Percentiles rank a stretch among this genome's conserved stretches.
phyloP scores from a whole-genome alignment of 2,797 vertebrate genomes.

The Ispidina picta region DNA sequence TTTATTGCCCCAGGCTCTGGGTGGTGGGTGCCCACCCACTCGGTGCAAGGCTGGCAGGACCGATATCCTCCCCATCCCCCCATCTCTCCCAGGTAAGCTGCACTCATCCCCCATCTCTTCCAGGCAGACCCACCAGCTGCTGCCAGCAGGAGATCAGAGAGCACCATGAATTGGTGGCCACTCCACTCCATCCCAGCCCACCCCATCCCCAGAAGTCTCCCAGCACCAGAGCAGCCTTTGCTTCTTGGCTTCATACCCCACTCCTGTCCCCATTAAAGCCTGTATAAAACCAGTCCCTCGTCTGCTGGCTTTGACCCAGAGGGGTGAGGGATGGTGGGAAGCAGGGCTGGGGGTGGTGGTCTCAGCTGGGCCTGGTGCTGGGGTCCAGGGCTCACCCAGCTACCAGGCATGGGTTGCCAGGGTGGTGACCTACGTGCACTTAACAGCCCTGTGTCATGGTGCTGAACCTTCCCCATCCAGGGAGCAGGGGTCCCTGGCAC shows the following conservation, averaged over 20 bases:
- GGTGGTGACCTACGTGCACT: accelerated
- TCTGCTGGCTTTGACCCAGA: neutral
- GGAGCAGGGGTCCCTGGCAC: neutral
- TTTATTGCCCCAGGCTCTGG: neutral
- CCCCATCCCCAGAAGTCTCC: too few relatives aligned
- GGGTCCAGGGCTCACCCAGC: neutral
- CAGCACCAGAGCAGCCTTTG: neutral
- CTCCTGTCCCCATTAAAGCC: neutral
- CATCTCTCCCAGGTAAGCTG: neutral
- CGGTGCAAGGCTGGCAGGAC: neutral
- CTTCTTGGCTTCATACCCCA: neutral
- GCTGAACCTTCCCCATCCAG: neutral
- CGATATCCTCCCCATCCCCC: accelerated
- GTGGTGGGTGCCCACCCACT: neutral
- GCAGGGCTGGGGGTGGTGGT: accelerated
- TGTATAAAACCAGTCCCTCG: neutral
- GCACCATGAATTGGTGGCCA: accelerated
- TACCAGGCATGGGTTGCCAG: accelerated
- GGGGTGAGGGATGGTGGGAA: neutral
- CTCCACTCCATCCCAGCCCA: neutral
- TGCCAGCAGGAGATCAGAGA: neutral
- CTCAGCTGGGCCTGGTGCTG: neutral
- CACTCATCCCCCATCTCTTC: neutral
- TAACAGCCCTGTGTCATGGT: neutral
- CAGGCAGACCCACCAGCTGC: neutral